phyloP scores from a whole-genome alignment of 2,797 vertebrate genomes.

The Ficedula albicollis region DNA sequence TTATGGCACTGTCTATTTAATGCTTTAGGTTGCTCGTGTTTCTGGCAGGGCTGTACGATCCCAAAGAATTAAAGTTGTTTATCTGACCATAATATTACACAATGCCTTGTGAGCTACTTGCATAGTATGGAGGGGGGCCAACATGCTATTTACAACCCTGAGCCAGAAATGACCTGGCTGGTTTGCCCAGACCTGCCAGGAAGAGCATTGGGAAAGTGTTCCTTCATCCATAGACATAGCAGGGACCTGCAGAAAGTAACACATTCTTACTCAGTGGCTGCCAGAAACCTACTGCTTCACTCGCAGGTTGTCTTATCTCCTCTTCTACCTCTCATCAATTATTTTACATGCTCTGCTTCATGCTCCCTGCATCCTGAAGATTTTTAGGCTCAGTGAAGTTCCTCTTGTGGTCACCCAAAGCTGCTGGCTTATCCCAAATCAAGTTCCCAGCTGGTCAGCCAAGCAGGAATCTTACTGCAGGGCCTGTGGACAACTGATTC shows the following conservation, averaged over 20 bases:
- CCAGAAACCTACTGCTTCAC: background rate
- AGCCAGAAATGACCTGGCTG: slow-evolving; percentile 27
- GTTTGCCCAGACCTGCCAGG: slow-evolving; percentile 3
- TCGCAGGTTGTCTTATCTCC: background rate
- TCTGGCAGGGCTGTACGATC: background rate
- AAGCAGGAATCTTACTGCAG: background rate
- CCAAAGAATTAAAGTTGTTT: background rate
- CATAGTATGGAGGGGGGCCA: background rate
- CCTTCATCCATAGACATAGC: background rate
- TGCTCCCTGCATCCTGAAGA: background rate
- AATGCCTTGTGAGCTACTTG: background rate
- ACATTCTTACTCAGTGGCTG: background rate
- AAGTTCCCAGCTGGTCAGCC: background rate
- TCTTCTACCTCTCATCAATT: background rate
- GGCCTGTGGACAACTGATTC: background rate
- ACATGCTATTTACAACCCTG: background rate
- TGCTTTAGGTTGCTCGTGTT: background rate
- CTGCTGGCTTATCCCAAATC: background rate
- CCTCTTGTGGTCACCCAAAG: background rate
- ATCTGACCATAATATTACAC: background rate
- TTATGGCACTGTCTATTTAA: background rate
- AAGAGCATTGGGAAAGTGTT: background rate
- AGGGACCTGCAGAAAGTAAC: background rate
- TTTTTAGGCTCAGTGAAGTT: background rate
- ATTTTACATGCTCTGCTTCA: background rate